Conservation (phyloP, 92 coral and sea anemone species). For the Phenganax subtilis region DNA sequence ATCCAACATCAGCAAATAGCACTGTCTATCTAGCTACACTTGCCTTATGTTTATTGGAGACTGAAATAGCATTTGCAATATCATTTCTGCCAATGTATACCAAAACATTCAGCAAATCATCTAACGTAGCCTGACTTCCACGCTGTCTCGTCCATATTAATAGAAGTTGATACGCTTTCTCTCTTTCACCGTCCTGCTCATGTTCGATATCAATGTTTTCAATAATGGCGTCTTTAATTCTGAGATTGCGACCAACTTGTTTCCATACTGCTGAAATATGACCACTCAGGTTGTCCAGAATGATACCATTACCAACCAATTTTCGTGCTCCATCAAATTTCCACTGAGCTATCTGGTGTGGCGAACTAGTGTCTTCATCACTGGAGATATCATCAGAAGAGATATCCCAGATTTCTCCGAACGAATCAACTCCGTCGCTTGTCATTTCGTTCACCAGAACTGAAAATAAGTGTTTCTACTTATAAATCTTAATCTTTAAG, state of each 20-base stretch:
- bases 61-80: slow-evolving; percentile 56
- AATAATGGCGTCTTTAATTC: slow-evolving; percentile 59
- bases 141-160: slow-evolving; percentile 58
- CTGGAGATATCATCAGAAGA: background rate
- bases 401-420: background rate
- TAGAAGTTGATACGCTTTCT: slow-evolving; percentile 74
- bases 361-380: background rate
- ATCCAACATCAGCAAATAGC: background rate
- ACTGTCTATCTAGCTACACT: background rate
- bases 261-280: slow-evolving; percentile 70
- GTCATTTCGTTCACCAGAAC: background rate
- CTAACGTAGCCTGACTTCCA: slow-evolving; percentile 55
- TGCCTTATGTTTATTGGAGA: background rate
- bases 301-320: slow-evolving; percentile 44
- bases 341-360: background rate
- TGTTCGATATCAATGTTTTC: slow-evolving; percentile 70
- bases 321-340: background rate
- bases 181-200: slow-evolving; percentile 47
- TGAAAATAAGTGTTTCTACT: background rate
- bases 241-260: slow-evolving; percentile 61
- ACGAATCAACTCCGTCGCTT: background rate
- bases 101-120: slow-evolving; percentile 53
- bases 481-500: background rate
- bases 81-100: slow-evolving; percentile 55
- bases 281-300: slow-evolving; percentile 59